phyloP scores from a whole-genome alignment of 2,888 invertebrate species.

The Tiliacea citrago region DNA sequence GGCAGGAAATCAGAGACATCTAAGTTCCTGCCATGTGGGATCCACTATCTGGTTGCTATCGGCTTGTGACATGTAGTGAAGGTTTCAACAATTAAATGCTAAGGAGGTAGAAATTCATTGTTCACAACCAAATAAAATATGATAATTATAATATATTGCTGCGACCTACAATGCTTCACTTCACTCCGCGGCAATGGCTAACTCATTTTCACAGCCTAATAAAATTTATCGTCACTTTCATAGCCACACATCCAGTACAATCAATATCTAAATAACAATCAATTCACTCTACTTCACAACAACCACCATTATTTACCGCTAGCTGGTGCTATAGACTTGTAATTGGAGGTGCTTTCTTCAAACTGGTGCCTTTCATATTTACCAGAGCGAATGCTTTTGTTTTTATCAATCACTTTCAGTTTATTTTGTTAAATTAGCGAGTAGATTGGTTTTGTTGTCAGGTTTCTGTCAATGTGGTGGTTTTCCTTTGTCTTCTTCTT shows the following conservation, averaged over 20 bases:
- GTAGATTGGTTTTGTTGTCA: constrained; percentile 16
- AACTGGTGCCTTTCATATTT: constrained; percentile 30
- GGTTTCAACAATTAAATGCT: neutral
- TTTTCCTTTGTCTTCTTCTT: neutral
- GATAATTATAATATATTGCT: neutral
- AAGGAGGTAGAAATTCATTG: neutral
- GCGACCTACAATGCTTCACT: too few species aligned
- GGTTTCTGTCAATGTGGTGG: neutral
- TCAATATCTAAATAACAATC: constrained; percentile 43
- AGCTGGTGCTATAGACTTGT: constrained; percentile 7
- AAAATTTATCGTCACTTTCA: constrained; percentile 16
- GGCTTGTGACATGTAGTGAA: neutral
- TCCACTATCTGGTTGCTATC: neutral
- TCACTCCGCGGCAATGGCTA: neutral
- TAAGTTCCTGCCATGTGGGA: too few species aligned
- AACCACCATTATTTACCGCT: constrained; percentile 24
- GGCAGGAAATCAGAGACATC: too few species aligned
- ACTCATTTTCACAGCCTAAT: neutral
- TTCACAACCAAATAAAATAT: neutral
- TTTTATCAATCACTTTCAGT: constrained; percentile 25
- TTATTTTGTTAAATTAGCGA: constrained; percentile 11
- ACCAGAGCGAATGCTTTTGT: neutral
- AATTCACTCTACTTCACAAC: constrained; percentile 27
- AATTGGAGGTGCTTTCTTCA: constrained; percentile 41
- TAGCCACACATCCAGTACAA: constrained; percentile 17